Evolutionary conservation across 1,140 invertebrate species (phyloP).

Genomic region (Penaeus chinensis): DNA sequence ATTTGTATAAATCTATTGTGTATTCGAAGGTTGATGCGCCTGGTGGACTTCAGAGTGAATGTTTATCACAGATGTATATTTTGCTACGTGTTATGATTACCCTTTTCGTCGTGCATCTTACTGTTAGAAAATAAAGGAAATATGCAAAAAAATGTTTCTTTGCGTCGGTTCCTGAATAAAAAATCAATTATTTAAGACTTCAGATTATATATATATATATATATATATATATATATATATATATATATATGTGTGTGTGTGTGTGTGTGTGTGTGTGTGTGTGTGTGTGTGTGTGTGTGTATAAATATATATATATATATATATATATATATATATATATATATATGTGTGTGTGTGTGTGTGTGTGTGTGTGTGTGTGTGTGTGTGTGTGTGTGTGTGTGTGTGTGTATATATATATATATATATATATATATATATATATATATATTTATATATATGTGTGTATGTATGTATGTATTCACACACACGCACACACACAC

Average conservation of each 20-base stretch:
- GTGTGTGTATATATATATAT: constrained; percentile 15
- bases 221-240: constrained; percentile 16
- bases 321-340: constrained; percentile 19
- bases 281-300: not conserved
- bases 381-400: not conserved
- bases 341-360: constrained; percentile 23
- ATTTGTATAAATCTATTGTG: too few species aligned
- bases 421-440: constrained; percentile 20
- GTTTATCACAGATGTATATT: too few species aligned
- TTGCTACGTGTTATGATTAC: not conserved
- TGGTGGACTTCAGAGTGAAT: too few species aligned
- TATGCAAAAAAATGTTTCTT: not conserved
- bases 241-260: constrained; percentile 3
- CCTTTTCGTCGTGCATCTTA: constrained; percentile 1
- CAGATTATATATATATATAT: not conserved
- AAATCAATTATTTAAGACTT: not conserved
- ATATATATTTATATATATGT: constrained; percentile 39
- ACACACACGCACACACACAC: not conserved
- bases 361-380: constrained; percentile 3
- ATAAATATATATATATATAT: constrained; percentile 16
- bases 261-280: not conserved
- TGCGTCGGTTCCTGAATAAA: not conserved
- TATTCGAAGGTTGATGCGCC: too few species aligned
- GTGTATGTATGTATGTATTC: not conserved
- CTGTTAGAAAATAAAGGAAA: not conserved